phyloP scores from a whole-genome alignment of 2,113 vertebrate species.

The Falco punctatus region DNA sequence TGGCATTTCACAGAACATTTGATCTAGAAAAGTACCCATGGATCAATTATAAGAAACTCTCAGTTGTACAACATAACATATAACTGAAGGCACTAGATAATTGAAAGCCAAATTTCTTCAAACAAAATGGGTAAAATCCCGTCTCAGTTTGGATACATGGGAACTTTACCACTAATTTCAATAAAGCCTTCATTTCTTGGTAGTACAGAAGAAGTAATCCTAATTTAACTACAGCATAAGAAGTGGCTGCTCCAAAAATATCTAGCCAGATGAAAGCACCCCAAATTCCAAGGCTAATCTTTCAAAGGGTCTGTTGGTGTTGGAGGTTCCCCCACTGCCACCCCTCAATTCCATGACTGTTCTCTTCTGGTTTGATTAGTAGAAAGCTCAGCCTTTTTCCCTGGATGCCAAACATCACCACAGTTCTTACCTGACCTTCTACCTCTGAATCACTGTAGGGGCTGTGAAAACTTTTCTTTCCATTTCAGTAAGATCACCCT shows the following conservation, averaged over 20 bases:
- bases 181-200: neutral
- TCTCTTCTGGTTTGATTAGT: neutral
- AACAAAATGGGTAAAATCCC: neutral
- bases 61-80: neutral
- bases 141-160: neutral
- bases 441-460: neutral
- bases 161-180: neutral
- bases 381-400: neutral
- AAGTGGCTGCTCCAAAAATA: neutral
- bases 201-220: neutral
- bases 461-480: neutral
- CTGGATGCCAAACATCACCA: neutral
- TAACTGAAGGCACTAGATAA: neutral
- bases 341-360: neutral
- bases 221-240: neutral
- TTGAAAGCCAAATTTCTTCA: neutral
- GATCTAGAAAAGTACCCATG: neutral
- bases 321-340: neutral
- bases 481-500: neutral
- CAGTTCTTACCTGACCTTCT: neutral
- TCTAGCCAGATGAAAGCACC: neutral
- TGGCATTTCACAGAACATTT: neutral
- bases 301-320: neutral
- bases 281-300: neutral
- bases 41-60: neutral